Evolutionary conservation across 2,113 vertebrate species (phyloP), one percentile per base, ranked within the genome.

Genomic region (Notarius quadriscutis): DNA sequence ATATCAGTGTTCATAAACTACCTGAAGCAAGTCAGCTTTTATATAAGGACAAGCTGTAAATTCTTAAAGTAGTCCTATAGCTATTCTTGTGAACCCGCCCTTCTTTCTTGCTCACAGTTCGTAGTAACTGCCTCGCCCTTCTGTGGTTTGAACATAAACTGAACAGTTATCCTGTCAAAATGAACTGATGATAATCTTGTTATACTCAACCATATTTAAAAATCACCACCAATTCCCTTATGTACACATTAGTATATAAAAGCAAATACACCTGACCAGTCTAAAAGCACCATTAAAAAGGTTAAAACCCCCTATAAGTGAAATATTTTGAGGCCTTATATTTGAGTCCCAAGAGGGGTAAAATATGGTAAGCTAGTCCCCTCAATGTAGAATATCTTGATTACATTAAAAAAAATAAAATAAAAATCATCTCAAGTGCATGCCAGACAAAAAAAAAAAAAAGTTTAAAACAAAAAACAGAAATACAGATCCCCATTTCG

Each of bases 241-340:
- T 89, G 86, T 90, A 91, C 78, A 81, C 86, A 91, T 84, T 90
- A 90, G 63, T 89, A 91, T 96, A 97, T 95, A 96, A 97, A 97
- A 95, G 96, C 95, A 96, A 96, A 96, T 96, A 97, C 96, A 96
- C 96, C 95, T 96, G 96, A 97, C 96, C 95, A 96, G 94, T 96
- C 95, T 96, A 96, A 96, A 97, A 99, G 97, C 98, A 98, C 97
- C 97, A 97, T 97, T 95, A 95, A 94, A 95, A 94, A 96, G 95
- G 81, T 92, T 94, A 91, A 94, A 89, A 93, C 84, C 95, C 96
- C 95, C 95, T 93, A 91, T 65, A 74, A 86, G 89, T 90, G 84
- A 82, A 95, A 96, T 96, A 96, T 95, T 41, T 93, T 95, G 96
- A 96, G 96, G 96, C 95, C 94, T 96, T 95, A 95, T 95, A 96